phyloP scores from a whole-genome alignment of 2,113 vertebrate genomes.

The Nothobranchius kuhntae region DNA sequence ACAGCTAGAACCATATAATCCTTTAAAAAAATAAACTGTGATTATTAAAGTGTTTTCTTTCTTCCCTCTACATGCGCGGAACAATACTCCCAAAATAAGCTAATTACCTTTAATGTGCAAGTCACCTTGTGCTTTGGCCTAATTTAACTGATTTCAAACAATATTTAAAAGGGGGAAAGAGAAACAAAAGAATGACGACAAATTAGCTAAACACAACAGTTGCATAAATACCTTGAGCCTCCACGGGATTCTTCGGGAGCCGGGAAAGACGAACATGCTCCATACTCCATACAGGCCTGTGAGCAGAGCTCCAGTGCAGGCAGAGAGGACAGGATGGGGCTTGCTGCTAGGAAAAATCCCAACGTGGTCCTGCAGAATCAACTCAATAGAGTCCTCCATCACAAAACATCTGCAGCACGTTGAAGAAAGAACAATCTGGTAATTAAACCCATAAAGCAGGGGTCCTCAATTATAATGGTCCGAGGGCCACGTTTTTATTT shows the following conservation, averaged over 20 bases:
- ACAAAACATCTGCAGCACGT: background rate
- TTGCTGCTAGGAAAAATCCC: constrained; percentile 15
- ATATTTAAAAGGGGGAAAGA: background rate
- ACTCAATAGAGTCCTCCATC: constrained; percentile 80
- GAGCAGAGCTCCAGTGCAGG: constrained; percentile 57
- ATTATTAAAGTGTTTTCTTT: constrained; percentile 27
- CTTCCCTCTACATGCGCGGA: constrained; percentile 27
- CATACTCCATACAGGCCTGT: constrained; percentile 73
- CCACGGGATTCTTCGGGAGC: constrained; percentile 72
- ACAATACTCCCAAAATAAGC: constrained; percentile 49
- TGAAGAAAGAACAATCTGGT: background rate
- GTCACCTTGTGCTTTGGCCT: background rate
- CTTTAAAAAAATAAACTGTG: background rate
- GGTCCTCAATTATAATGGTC: no score
- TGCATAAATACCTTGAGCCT: constrained; percentile 68
- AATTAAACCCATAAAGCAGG: no score
- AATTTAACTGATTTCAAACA: constrained; percentile 1
- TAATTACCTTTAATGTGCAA: constrained; percentile 53
- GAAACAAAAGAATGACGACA: constrained; percentile 3
- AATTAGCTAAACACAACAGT: background rate
- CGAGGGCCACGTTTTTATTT: no score
- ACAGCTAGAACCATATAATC: background rate
- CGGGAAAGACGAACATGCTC: constrained; percentile 76
- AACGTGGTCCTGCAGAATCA: constrained; percentile 68
- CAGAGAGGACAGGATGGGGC: constrained; percentile 48